Evolutionary conservation across 2,113 vertebrate genomes (phyloP).

Genomic region (Ochotona princeps): DNA sequence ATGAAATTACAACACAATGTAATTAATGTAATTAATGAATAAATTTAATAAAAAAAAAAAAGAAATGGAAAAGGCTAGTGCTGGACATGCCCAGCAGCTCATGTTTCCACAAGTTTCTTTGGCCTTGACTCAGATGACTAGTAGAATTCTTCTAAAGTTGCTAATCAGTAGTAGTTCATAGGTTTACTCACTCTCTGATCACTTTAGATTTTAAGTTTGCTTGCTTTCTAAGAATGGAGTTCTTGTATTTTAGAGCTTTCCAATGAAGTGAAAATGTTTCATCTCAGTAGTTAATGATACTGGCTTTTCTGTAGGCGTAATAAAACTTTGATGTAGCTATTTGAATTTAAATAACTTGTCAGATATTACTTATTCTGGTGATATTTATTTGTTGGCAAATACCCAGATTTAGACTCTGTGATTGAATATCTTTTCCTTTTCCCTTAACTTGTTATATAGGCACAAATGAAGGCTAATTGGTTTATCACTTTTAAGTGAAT

Average conservation of each 20-base stretch:
- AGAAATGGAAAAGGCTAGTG: not conserved
- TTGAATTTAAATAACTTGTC: constrained; percentile 43
- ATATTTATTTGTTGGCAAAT: constrained; percentile 50
- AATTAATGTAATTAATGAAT: too few relatives aligned
- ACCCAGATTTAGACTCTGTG: not conserved
- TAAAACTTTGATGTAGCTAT: constrained; percentile 19
- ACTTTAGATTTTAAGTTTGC: constrained; percentile 45
- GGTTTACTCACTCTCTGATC: not conserved
- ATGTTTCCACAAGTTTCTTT: constrained; percentile 12
- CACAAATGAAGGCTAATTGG: constrained; percentile 37
- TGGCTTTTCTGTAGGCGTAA: not conserved
- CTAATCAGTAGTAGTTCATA: not conserved
- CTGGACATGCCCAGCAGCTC: not conserved
- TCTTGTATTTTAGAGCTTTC: not conserved
- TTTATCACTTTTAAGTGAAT: constrained; percentile 32
- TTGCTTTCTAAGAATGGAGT: constrained; percentile 44
- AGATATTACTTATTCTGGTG: not conserved
- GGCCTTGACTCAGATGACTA: not conserved
- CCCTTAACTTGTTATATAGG: constrained; percentile 2
- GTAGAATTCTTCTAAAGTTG: constrained; percentile 36
- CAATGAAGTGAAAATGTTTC: constrained; percentile 13
- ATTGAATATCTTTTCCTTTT: constrained; percentile 38
- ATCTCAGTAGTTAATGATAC: not conserved
- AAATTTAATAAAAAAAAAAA: too few relatives aligned
- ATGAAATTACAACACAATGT: too few relatives aligned